Percentiles rank a stretch among this genome's conserved stretches.
These are phyloP conservation scores for Agriopis marginaria DNA, from an alignment of 2,888 invertebrate genomes.

Conservation along the genomic window DNA sequence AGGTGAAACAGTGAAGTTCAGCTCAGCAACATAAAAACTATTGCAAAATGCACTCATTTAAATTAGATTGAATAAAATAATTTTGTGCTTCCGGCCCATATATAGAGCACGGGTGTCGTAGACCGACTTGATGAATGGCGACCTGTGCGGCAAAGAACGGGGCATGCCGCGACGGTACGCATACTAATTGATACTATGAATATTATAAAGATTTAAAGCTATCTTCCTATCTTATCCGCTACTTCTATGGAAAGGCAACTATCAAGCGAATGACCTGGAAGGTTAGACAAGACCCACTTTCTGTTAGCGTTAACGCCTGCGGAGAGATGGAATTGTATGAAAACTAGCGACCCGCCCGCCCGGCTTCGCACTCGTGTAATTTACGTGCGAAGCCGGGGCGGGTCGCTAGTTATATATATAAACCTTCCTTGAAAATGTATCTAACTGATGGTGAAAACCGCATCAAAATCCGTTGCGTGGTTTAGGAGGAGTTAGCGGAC, in stretches of 20 bases:
- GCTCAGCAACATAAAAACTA: too few species aligned
- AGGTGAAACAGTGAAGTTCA: too few species aligned
- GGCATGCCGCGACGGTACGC: slow-evolving; percentile 26
- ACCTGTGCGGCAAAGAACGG: slow-evolving; percentile 29
- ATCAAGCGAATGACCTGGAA: slow-evolving; percentile 6
- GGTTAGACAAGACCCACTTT: not conserved
- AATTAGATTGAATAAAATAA: not conserved
- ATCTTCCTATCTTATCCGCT: slow-evolving; percentile 8
- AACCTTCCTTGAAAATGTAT: too few species aligned
- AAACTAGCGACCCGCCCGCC: too few species aligned
- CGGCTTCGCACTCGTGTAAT: too few species aligned
- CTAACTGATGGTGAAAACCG: too few species aligned
- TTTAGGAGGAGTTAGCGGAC: too few species aligned
- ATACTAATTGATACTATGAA: slow-evolving; percentile 30
- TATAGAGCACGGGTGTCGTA: not conserved
- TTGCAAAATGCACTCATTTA: not conserved
- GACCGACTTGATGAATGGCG: slow-evolving; percentile 16
- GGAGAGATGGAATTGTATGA: too few species aligned
- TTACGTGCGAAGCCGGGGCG: too few species aligned
- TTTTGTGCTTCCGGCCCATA: not conserved
- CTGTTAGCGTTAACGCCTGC: not conserved
- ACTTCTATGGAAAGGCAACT: not conserved
- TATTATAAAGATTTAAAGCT: slow-evolving; percentile 9
- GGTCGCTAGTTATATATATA: too few species aligned
- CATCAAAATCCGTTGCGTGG: too few species aligned